Evolutionary conservation across 1,140 invertebrate genomes (phyloP), one percentile per base, ranked within the genome.

Genomic region (Ips nitidus): DNA sequence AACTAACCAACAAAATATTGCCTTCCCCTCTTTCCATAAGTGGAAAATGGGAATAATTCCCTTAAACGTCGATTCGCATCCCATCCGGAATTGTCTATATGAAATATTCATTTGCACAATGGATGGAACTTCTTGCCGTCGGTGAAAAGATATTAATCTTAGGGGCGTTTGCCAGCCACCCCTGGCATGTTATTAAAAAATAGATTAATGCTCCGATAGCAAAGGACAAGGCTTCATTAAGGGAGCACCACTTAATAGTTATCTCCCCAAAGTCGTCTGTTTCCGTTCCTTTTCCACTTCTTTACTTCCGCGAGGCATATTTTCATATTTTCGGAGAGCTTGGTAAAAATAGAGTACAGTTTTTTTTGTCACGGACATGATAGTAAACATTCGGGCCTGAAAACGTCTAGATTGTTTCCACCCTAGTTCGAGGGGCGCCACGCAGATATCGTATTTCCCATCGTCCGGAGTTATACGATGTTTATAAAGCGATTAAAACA

Each of bases 401-500:
- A 47, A 47, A 47, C 4, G n/a, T 22, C 22, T 22, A 47, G n/a
- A 41, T 59, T 41, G 39, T 42, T 41, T 1, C 57, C 38, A 59
- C 42, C 57, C 57, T 59, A 41, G 53, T 38, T 50, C 38, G 45
- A 47, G 45, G 60, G 60, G 60, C 60, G 60, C 60, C 60, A 62
- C 6, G 8, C 60, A 52, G 57, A 53, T 70, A 70, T 70, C 70
- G 61, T 69, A 72, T 69, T 70, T 74, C 64, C 41, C 52, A 57
- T 66, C 64, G 45, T 22, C 38, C 50, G n/a, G 45, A 63, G 68
- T 64, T 70, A 70, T 70, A 70, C 68, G 68, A 70, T 75, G 71
- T 75, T 75, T 75, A 72, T 75, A 69, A 71, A 73, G 72, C 73
- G 70, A 75, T 75, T 75, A 75, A 75, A 71, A 58, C 73, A 75